Evolutionary conservation across 2,113 vertebrate genomes (phyloP).

Genomic region (Larimichthys polyactis): DNA sequence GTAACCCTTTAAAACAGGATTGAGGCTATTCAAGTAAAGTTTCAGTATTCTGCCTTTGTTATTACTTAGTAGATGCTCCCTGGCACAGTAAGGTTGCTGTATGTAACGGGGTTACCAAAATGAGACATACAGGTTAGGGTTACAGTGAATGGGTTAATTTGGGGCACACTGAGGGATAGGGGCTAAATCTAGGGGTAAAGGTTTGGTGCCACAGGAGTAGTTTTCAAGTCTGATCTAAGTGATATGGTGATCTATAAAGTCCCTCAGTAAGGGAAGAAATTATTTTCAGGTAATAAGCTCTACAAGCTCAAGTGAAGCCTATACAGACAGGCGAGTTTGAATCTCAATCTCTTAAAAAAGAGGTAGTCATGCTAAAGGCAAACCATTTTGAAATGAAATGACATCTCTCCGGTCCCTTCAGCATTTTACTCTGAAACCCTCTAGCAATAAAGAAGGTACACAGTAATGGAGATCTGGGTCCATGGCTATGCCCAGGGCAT

Average conservation of each 20-base stretch:
- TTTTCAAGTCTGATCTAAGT: background rate
- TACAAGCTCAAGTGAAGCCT: constrained; percentile 32
- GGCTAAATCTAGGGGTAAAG: background rate
- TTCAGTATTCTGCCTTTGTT: constrained; percentile 2
- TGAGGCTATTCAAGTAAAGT: constrained; percentile 34
- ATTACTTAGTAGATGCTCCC: background rate
- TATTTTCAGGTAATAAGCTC: constrained; percentile 9
- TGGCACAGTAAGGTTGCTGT: background rate
- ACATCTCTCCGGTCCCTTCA: constrained; percentile 54
- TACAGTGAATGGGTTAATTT: constrained; percentile 33
- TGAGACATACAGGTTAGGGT: constrained; percentile 1
- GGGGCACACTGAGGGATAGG: background rate
- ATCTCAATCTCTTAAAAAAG: constrained; percentile 40
- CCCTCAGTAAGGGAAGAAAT: constrained; percentile 60
- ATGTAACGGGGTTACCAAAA: background rate
- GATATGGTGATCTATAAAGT: constrained; percentile 9
- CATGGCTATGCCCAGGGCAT: constrained; percentile 32
- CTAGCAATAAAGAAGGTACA: constrained; percentile 61
- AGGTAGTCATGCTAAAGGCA: constrained; percentile 47
- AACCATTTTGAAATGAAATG: constrained; percentile 52
- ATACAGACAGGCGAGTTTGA: constrained; percentile 17
- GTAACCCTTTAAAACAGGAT: constrained; percentile 52
- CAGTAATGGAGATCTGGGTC: constrained; percentile 56
- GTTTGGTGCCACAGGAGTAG: background rate
- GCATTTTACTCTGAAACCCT: constrained; percentile 37